Evolutionary conservation across 2,888 invertebrate genomes (phyloP), one percentile per base, ranked within the genome.

Genomic region (Laspeyria flexula): DNA sequence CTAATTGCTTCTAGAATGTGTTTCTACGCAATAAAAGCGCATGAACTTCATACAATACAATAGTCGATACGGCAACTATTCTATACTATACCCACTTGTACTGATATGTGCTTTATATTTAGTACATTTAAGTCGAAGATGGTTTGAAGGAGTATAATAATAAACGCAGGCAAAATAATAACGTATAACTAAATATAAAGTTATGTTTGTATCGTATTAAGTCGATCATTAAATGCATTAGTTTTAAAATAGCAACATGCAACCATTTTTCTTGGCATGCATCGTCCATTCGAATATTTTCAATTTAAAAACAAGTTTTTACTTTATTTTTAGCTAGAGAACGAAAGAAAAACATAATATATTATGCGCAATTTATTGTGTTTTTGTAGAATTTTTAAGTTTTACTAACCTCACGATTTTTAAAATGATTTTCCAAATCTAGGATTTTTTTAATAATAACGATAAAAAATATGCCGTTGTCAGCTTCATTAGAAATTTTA

Each of bases 21-120:
- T 46, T 52, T 47, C 37, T 48, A 48, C 34, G 47, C 41, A 51
- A 23, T 33, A 27, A 9, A 42, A 42, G 42, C 18, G 33, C 34
- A 34, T 49, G 51, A 48, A 49, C 43, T 45, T 37, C 48, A 31
- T 12, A 50, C 54, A 58, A 46, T 41, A 58, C 41, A 27, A 41
- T 37, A 37, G 33, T 38, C 23, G 54, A 41, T 54, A 63, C 43
- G 29, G 45, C 27, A 45, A 43, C 48, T 41, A 58, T 58, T 47
- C 59, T 39, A 43, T 46, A 49, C 54, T 35, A 38, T 40, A 15
- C 25, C 53, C 12, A 13, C 9, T 4, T 13, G 1, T 12, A 13
- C 13, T 7, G 9, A 13, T 31, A 31, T 31, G 13, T 6, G 1
- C 34, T 34, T 34, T 34, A 34, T 34, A 10, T 16, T 1, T 3